Conservation (phyloP, 2,888 invertebrate species). For the Cephalotes varians region DNA sequence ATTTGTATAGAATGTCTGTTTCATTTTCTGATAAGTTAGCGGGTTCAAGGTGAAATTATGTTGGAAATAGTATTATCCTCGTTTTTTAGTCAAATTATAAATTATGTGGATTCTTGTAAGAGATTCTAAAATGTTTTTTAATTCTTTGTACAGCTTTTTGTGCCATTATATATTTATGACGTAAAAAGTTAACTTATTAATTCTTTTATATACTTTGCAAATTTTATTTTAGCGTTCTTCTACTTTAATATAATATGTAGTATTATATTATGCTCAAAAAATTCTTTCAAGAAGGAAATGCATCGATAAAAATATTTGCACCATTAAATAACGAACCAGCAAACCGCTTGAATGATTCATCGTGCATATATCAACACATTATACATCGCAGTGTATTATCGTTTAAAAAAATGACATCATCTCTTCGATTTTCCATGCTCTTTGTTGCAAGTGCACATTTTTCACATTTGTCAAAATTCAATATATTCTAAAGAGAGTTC, state of each 20-base stretch:
- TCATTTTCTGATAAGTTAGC: conserved; percentile 41
- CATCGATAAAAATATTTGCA: conserved; percentile 27
- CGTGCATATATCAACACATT: conserved; percentile 45
- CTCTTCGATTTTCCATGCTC: neutral
- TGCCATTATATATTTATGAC: neutral
- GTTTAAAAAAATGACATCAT: conserved; percentile 49
- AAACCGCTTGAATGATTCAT: conserved; percentile 41
- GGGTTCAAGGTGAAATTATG: conserved; percentile 21
- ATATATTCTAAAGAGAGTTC: neutral
- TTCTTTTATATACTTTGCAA: neutral
- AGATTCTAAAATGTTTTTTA: neutral
- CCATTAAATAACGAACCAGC: conserved; percentile 34
- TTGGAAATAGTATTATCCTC: neutral
- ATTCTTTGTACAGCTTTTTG: neutral
- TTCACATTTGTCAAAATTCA: neutral
- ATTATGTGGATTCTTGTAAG: neutral
- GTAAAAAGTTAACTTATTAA: neutral
- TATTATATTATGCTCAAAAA: neutral
- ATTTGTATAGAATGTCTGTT: conserved; percentile 16
- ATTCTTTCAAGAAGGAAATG: conserved; percentile 9
- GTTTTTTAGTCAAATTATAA: conserved; percentile 5
- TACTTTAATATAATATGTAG: conserved; percentile 4
- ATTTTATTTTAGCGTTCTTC: neutral
- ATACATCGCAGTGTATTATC: conserved; percentile 30
- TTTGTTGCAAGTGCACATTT: neutral